phyloP scores from a whole-genome alignment of 2,113 vertebrate species.

The Grammomys dolichurus region DNA sequence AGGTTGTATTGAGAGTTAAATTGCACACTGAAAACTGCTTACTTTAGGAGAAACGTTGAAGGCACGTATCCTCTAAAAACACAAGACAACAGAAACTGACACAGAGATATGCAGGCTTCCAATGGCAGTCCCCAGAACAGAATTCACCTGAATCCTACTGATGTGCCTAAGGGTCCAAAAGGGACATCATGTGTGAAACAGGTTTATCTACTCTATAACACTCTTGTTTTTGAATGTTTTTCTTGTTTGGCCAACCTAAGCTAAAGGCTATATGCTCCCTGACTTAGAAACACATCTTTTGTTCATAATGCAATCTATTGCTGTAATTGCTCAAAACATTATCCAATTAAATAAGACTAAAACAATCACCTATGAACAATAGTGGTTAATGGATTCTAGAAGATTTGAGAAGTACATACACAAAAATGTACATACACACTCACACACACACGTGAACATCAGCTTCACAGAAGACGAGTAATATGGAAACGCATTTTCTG shows the following conservation, averaged over 20 bases:
- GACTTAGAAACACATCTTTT: not conserved
- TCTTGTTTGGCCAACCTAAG: not conserved
- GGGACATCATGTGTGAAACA: accelerated
- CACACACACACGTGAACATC: not conserved
- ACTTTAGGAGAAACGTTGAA: not conserved
- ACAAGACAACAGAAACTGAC: not conserved
- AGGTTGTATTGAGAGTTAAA: not conserved
- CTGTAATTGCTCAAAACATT: not conserved
- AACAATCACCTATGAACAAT: not conserved
- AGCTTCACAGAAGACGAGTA: constrained; percentile 12
- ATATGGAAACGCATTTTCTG: not conserved
- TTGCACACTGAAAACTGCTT: not conserved
- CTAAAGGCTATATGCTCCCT: not conserved
- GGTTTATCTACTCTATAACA: no score
- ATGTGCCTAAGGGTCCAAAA: not conserved
- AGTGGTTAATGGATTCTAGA: not conserved
- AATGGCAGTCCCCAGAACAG: not conserved
- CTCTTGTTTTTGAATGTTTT: not conserved
- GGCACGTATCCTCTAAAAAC: not conserved
- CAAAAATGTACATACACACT: not conserved
- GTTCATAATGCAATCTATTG: not conserved
- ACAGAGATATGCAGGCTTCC: not conserved
- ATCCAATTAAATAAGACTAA: not conserved
- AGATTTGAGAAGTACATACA: not conserved
- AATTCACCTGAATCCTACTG: not conserved